Evolutionary conservation across 2,113 vertebrate species (phyloP), one percentile per base, ranked within the genome.

Genomic region (Phylloscopus trochiloides): DNA sequence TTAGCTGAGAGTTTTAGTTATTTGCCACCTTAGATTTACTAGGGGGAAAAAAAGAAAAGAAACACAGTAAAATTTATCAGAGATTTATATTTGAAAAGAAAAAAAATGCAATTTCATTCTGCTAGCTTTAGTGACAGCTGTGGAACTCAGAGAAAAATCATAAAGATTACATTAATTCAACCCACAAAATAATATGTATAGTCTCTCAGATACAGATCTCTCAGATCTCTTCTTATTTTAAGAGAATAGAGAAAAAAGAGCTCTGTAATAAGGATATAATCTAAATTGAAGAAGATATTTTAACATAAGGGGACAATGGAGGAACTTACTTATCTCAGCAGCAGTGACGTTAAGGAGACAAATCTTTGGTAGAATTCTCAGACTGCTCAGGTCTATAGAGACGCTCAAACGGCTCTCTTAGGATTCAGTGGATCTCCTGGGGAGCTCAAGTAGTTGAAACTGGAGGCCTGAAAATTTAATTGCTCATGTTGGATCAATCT

Each of bases 31-130:
- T 68, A 72, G 5, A 79, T 4, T 13, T 63, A 67, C 9, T 15
- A 38, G 31, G 10, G 2, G 1, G 2, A 5, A 36, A 19, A 52
- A 21, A 57, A n/a, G 3, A 4, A n/a, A 45, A 28, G 5, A 55
- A 61, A 20, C 22, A 63, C 4, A 38, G 5, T 29, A 78, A 82
- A 65, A 43, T 66, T 43, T 83, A 32, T 6, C 5, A 22, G 25
- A 59, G 1, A 24, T 63, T 42, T 81, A 17, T 83, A 61, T 65
- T 40, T 76, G 8, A 25, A 61, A 67, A 82, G 72, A 17, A 80
- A 15, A 36, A 45, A 48, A 15, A 12, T 1, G 4, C 1, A 25
- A 10, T 75, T 86, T 82, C 16, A 58, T 17, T 71, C 12, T 76
- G 4, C 6, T 65, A 20, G 6, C 14, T 83, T 93, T 20, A 80